Conservation (phyloP, 2,797 vertebrate species). For the Anableps anableps region DNA sequence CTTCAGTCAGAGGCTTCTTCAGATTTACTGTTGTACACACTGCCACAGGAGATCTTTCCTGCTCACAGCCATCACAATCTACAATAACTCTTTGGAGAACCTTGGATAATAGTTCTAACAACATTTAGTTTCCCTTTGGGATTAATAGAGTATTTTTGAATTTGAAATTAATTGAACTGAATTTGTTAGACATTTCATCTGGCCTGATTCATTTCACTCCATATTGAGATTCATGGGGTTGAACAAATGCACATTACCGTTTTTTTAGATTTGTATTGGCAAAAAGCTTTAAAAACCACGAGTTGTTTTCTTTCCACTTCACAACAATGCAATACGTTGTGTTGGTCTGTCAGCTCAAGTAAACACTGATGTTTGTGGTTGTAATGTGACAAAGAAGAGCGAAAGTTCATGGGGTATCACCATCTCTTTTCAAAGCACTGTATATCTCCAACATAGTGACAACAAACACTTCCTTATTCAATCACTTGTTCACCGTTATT, state of each 20-base stretch:
- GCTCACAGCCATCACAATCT: background rate
- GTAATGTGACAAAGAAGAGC: background rate
- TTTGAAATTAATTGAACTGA: background rate
- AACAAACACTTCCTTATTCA: background rate
- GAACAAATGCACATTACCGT: background rate
- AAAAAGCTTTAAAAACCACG: background rate
- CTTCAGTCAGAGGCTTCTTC: no score
- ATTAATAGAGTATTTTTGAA: background rate
- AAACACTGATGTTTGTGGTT: background rate
- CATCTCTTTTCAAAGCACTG: background rate
- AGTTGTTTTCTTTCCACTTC: background rate
- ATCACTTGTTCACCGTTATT: conserved; percentile 1
- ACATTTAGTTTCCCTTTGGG: background rate
- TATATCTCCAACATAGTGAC: background rate
- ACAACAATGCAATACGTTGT: background rate
- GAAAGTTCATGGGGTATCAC: background rate
- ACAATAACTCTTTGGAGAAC: background rate
- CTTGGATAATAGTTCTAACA: background rate
- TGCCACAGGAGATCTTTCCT: background rate
- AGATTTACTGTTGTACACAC: no score
- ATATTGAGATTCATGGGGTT: background rate
- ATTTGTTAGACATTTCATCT: background rate
- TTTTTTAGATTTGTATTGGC: background rate
- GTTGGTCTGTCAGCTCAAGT: background rate
- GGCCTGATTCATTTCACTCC: background rate